Evolutionary conservation across 2,113 vertebrate genomes (phyloP).

Genomic region (Pituophis catenifer): DNA sequence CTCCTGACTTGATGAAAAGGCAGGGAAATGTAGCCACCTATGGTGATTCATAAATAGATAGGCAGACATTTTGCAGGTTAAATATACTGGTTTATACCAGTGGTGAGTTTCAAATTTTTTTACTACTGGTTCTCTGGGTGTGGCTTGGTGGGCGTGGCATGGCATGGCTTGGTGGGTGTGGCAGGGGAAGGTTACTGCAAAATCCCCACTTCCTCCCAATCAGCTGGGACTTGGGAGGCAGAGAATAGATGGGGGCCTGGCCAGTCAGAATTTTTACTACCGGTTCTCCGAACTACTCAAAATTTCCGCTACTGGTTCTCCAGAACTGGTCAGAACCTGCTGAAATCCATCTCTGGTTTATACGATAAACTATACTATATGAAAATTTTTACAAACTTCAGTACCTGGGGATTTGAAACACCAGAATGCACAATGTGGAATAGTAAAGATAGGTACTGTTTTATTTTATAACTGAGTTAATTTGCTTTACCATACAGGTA

Average conservation of each 20-base stretch:
- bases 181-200: too few relatives aligned
- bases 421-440: neutral
- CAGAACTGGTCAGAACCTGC: too few relatives aligned
- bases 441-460: neutral
- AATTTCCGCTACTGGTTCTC: too few relatives aligned
- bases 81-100: neutral
- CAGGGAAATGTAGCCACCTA: neutral
- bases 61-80: neutral
- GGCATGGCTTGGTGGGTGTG: too few relatives aligned
- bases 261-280: too few relatives aligned
- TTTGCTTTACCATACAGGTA: neutral
- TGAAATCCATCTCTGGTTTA: neutral
- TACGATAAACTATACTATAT: neutral
- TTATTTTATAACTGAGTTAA: neutral
- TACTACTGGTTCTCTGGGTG: too few relatives aligned
- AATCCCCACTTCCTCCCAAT: too few relatives aligned
- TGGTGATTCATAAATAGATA: neutral
- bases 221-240: too few relatives aligned
- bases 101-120: too few relatives aligned
- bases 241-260: too few relatives aligned
- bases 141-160: too few relatives aligned
- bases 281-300: too few relatives aligned
- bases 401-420: neutral
- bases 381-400: neutral
- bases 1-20: neutral